A percentile compares a stretch with the other conserved stretches of the same genome.
These are phyloP conservation scores for Geophilus truncorum DNA, from an alignment of 2,888 invertebrate genomes.

Conservation along the genomic window DNA sequence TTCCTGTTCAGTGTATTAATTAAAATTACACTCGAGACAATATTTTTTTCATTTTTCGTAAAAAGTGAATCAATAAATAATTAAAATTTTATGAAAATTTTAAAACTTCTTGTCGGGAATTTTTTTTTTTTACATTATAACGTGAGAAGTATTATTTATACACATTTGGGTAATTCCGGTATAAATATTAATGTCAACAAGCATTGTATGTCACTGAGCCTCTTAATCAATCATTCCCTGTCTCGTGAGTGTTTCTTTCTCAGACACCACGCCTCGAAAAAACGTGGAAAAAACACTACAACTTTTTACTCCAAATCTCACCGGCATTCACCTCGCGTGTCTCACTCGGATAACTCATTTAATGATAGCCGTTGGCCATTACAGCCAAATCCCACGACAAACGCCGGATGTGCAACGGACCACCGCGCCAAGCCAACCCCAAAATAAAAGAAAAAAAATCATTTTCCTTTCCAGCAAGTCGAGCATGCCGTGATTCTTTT, in stretches of 20 bases:
- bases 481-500: slow-evolving; percentile 18
- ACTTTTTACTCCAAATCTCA: slow-evolving; percentile 25
- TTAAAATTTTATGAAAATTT: neutral
- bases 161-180: too few relatives aligned
- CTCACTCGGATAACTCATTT: slow-evolving; percentile 25
- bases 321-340: slow-evolving; percentile 24
- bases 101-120: neutral
- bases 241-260: neutral
- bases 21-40: too few relatives aligned
- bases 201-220: neutral
- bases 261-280: neutral
- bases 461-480: neutral
- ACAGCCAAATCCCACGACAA: slow-evolving; percentile 24
- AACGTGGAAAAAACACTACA: neutral
- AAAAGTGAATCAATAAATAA: neutral
- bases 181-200: neutral
- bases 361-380: slow-evolving; percentile 21
- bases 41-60: neutral
- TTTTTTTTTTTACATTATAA: neutral
- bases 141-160: too few relatives aligned
- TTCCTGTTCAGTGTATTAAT: too few relatives aligned
- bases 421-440: neutral
- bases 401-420: slow-evolving; percentile 21
- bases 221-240: neutral
- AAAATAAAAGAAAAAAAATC: neutral